These are phyloP conservation scores for Rhopilema esculentum DNA, from an alignment of 30 jellyfish, hydroid and myxozoan genomes.

Conservation along the genomic window DNA sequence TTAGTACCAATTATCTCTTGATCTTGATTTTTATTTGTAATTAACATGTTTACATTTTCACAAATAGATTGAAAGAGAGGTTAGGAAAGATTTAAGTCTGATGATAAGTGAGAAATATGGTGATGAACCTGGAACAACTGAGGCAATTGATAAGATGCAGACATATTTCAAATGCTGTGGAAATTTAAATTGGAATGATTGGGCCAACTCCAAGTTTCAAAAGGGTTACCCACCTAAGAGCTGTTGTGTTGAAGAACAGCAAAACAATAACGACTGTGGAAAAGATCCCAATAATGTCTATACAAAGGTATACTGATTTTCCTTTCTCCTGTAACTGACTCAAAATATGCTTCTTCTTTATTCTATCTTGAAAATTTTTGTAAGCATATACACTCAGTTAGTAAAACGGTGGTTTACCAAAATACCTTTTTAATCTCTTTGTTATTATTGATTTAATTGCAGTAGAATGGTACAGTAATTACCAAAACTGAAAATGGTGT, in stretches of 20 bases:
- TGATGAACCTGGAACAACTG: conserved; percentile 62
- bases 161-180: conserved; percentile 87
- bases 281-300: background rate
- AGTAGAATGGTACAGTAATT: too few relatives aligned
- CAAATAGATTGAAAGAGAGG: conserved; percentile 57
- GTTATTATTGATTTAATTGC: too few relatives aligned
- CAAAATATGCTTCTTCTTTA: too few relatives aligned
- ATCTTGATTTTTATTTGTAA: too few relatives aligned
- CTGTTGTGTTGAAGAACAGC: conserved; percentile 50
- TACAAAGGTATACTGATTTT: conserved; percentile 3
- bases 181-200: conserved; percentile 39
- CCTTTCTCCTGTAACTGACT: background rate
- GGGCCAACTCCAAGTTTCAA: conserved; percentile 48
- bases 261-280: conserved; percentile 17
- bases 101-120: conserved; percentile 69
- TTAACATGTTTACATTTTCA: background rate
- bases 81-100: conserved; percentile 46
- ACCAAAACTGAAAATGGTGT: too few relatives aligned
- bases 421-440: too few relatives aligned
- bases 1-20: background rate
- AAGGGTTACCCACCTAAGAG: conserved; percentile 31
- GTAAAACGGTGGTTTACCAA: too few relatives aligned
- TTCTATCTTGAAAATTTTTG: too few relatives aligned
- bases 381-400: too few relatives aligned
- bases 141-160: conserved; percentile 84